Conservation (phyloP, 2,797 vertebrate species). For the Malurus splendens region DNA sequence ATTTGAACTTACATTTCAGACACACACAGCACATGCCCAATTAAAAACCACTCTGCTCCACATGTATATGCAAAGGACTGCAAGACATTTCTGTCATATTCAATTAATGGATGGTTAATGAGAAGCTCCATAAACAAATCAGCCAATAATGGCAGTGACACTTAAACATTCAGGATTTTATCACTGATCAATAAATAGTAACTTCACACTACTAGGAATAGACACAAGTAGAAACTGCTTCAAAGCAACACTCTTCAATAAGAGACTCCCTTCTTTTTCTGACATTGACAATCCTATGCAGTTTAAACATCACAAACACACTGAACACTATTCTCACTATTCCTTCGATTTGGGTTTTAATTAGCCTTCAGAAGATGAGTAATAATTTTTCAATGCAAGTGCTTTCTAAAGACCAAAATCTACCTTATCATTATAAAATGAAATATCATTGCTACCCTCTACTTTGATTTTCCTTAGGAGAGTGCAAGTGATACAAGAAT, state of each 20-base stretch:
- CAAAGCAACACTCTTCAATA: background rate
- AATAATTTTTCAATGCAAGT: background rate
- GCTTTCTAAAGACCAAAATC: slow-evolving; percentile 4
- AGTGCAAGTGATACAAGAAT: background rate
- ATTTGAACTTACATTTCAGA: background rate
- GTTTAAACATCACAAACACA: background rate
- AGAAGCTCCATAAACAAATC: background rate
- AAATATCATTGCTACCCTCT: background rate
- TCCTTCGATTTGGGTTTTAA: background rate
- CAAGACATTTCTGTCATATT: background rate
- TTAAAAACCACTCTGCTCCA: background rate
- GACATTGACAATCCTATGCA: background rate
- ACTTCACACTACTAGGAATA: background rate
- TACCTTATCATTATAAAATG: background rate
- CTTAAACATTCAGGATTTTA: background rate
- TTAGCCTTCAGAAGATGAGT: background rate
- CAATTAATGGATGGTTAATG: background rate
- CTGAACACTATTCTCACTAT: background rate
- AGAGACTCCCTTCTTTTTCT: background rate
- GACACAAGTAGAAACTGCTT: background rate
- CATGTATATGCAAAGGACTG: background rate
- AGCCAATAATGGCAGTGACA: background rate
- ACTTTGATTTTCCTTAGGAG: background rate
- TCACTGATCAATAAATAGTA: background rate
- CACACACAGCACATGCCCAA: background rate